phyloP scores from a whole-genome alignment of 2,113 vertebrate species.

The Rhagologus leucostigma region DNA sequence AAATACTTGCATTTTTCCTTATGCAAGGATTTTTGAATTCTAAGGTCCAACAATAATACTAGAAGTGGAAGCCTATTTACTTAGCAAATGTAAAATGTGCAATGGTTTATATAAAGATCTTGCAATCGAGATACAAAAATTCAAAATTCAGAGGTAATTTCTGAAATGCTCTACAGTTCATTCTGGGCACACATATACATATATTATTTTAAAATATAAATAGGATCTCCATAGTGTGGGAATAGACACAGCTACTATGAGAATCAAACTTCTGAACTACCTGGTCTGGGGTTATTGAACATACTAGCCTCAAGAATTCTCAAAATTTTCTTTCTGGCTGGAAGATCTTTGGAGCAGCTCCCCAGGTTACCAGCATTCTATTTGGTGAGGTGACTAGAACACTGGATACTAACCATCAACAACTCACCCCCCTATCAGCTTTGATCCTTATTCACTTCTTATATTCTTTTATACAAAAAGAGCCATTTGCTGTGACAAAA shows the following conservation, averaged over 20 bases:
- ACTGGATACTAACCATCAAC: not conserved
- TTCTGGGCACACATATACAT: not conserved
- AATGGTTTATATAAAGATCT: not conserved
- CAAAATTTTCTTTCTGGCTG: not conserved
- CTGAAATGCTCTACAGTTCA: not conserved
- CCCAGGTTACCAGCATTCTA: not conserved
- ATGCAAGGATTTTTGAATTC: not conserved
- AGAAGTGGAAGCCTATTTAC: not conserved
- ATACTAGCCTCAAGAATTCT: not conserved
- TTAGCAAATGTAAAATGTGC: not conserved
- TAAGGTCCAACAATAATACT: not conserved
- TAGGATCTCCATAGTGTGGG: not conserved
- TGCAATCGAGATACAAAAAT: not conserved
- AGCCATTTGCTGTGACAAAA: not conserved
- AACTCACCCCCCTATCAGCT: not conserved
- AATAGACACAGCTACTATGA: not conserved
- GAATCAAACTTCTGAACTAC: not conserved
- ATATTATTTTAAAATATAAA: not conserved
- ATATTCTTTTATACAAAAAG: not conserved
- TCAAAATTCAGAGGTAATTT: not conserved
- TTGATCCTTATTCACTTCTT: not conserved
- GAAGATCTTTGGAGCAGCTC: not conserved
- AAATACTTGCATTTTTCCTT: not conserved
- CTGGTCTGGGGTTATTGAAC: not conserved
- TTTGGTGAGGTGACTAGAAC: not conserved